Evolutionary conservation across 1,140 invertebrate genomes (phyloP), one percentile per base, ranked within the genome.

Genomic region (Tribolium madens): DNA sequence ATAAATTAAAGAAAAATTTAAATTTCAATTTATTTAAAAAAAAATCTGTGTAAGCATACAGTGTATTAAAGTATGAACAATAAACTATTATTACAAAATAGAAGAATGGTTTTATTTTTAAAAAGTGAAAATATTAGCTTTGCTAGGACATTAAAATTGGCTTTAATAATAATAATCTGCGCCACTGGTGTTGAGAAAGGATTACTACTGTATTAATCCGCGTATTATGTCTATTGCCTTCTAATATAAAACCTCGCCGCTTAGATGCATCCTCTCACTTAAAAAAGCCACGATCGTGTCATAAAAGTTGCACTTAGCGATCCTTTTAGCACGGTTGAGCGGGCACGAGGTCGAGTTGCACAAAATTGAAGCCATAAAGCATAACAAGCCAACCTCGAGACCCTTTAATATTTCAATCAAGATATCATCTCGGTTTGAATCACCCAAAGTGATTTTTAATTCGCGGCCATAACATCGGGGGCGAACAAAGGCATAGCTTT

Each of bases 371-470:
- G 18, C 57, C 57, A 64, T 33, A 64, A 33, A 64, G n/a, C 57
- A 64, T 64, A 64, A 64, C 57, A 64, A 50, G 57, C 10, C 36
- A 42, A 42, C 36, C 36, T 42, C 7, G 36, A 42, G 57, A 26
- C n/a, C n/a, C 7, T 64, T 64, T 64, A 64, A 64, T 64, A 64
- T 64, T 64, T 64, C 57, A 64, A 64, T 64, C 57, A 33, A 64
- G 57, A 64, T 64, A 64, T 64, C 57, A 64, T 64, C 57, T 33
- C 57, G 31, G 57, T 64, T 33, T 33, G 21, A 64, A 64, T 21
- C 57, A 57, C 14, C 57, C 57, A 64, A 64, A 64, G 57, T 64
- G 57, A 64, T 64, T 64, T 64, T 64, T 64, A 64, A 64, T 64
- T 64, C 57, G 26, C 13, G 10, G 26, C 14, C 5, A 57, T 57